A percentile compares a stretch with the other conserved stretches of the same genome.
These are phyloP conservation scores for Ariopsis seemanni DNA, from an alignment of 2,113 vertebrate species.

Conservation along the genomic window DNA sequence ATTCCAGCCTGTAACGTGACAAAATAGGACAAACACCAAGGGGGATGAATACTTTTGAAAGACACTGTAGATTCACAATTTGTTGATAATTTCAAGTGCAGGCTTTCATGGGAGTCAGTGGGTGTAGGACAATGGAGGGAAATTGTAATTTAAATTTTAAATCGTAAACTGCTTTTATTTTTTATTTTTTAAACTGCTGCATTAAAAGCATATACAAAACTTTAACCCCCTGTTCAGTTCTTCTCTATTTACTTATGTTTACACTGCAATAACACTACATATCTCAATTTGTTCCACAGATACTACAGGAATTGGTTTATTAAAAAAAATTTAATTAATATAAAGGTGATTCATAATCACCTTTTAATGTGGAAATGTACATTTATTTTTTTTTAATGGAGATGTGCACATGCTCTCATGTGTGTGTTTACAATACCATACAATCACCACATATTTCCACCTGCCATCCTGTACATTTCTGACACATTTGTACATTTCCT, in stretches of 20 bases:
- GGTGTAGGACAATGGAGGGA: not conserved
- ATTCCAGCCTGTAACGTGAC: no score
- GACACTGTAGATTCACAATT: not conserved
- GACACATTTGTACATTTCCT: constrained; percentile 51
- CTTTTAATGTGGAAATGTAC: not conserved
- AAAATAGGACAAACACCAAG: no score
- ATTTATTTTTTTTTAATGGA: not conserved
- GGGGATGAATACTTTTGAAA: no score
- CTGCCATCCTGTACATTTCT: constrained; percentile 36
- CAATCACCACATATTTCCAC: constrained; percentile 29
- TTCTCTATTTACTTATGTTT: no score
- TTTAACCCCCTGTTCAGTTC: no score
- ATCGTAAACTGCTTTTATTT: no score
- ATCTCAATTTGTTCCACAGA: not conserved
- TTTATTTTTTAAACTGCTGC: no score
- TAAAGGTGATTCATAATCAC: not conserved
- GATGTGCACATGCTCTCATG: not conserved
- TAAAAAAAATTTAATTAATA: not conserved
- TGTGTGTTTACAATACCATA: constrained; percentile 15
- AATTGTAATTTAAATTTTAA: not conserved
- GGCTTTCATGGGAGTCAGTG: not conserved
- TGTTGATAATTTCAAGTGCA: not conserved
- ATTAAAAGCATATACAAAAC: no score
- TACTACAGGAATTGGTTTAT: not conserved
- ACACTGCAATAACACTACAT: not conserved